These are phyloP conservation scores for Eufriesea mexicana DNA, from an alignment of 1,140 invertebrate species.

Conservation along the genomic window DNA sequence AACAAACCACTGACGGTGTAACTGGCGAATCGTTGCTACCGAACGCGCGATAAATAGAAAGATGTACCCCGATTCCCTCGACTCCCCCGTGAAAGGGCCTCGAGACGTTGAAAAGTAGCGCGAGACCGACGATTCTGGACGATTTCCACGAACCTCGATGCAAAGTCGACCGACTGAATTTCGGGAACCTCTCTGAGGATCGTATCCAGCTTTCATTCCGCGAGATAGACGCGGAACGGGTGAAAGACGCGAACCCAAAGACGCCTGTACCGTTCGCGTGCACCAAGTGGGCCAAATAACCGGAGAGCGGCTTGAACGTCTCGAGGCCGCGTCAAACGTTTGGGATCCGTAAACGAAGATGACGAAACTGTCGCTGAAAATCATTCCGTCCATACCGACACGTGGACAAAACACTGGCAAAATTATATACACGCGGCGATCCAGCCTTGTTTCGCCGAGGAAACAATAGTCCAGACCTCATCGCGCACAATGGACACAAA, in stretches of 20 bases:
- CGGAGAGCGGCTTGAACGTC: no score
- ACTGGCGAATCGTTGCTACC: not conserved
- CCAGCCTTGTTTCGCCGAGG: not conserved
- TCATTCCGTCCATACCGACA: no score
- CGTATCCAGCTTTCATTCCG: not conserved
- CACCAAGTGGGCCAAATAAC: no score
- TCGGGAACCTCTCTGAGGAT: not conserved
- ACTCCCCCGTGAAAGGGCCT: not conserved
- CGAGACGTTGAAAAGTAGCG: not conserved
- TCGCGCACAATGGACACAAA: not conserved
- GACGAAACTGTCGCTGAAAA: no score
- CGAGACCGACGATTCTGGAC: not conserved
- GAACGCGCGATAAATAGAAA: conserved; percentile 22
- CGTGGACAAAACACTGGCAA: no score
- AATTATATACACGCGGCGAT: not conserved
- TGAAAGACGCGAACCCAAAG: no score
- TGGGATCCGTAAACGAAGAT: no score
- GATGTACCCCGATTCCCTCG: not conserved
- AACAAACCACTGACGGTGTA: not conserved
- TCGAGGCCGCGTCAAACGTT: no score
- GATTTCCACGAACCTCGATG: not conserved
- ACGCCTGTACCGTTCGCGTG: no score
- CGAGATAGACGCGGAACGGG: not conserved
- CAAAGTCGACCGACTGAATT: not conserved
- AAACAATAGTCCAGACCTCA: not conserved